Conservation (phyloP, 64 coral and sea anemone genomes). For the Montipora foliosa region DNA sequence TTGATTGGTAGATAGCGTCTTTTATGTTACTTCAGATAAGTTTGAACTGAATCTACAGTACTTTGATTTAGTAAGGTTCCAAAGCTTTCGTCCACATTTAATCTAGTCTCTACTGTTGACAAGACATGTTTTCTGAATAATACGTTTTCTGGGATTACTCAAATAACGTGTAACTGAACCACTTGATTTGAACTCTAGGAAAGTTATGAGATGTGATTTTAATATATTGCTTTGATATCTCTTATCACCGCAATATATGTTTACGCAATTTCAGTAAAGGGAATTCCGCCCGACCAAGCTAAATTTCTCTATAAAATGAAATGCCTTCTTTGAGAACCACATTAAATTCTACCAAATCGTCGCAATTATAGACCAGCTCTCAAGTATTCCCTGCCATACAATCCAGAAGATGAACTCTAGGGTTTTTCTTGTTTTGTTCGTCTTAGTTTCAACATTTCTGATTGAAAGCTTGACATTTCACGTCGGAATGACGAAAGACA, state of each 20-base stretch:
- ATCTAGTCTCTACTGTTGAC: too few relatives aligned
- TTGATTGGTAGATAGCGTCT: background rate
- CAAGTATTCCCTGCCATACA: background rate
- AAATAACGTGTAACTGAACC: too few relatives aligned
- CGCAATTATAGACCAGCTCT: background rate
- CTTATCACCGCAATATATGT: background rate
- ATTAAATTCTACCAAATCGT: background rate
- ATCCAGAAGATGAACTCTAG: slow-evolving; percentile 26
- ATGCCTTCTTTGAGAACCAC: background rate
- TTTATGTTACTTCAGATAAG: background rate
- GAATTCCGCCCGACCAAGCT: slow-evolving; percentile 10
- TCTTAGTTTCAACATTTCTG: background rate
- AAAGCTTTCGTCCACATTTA: too few relatives aligned
- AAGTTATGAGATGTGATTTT: background rate
- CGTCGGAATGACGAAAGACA: background rate
- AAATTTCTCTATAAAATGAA: slow-evolving; percentile 23
- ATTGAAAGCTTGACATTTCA: background rate
- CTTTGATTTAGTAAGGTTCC: too few relatives aligned
- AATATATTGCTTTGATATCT: background rate
- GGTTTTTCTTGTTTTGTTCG: background rate
- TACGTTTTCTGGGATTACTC: too few relatives aligned
- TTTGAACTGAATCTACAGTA: too few relatives aligned
- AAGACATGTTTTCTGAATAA: too few relatives aligned
- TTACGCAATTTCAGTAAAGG: background rate
- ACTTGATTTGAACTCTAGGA: too few relatives aligned